Base-by-base conservation (phyloP, 2,797 vertebrate genomes). In the Lagodon rhomboides region DNA sequence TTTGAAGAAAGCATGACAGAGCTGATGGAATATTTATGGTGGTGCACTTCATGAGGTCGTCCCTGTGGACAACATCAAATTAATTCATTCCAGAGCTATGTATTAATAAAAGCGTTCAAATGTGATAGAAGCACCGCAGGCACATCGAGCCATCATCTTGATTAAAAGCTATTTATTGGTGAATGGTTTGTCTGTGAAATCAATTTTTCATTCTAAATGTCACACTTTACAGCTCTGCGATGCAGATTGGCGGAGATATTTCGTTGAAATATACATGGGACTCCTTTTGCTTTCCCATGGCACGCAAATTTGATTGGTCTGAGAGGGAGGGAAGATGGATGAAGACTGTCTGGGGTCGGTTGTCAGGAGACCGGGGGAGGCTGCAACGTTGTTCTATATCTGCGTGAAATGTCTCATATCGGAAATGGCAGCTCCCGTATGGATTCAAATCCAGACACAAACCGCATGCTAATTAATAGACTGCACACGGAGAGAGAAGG, bases 391-490 rank as follows among this genome's bases (percentile, higher is more conserved):
- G 87, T 87, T 88, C 80, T 73, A 75, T 82, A 77, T 89, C 86
- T 80, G 83, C 53, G 46, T 85, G 86, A 92, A 91, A 92, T 81
- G 76, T 85, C 85, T 90, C 84, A 18, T 72, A 92, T 93, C 63
- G 75, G 75, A 93, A 94, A 92, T 90, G 91, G 88, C 91, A 90
- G 86, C 85, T 89, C 92, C 91, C 89, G 38, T 64, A 86, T 86
- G 91, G 85, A 87, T 92, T 80, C 16, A 41, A 82, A 88, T 83
- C 59, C 74, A 85, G 83, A 82, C 85, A 61, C 66, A 68, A 83
- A 47, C 60, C 2, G 79, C 84, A 91, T 89, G 68, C 79, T 87
- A 86, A 93, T 87, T 81, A 79, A 86, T 41, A 78, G 68, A 68
- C 47, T 25, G 64, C 56, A 77, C 65, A 60, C 58, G 68, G n/a